Percentiles rank a stretch among this genome's conserved stretches.
phyloP scores from a whole-genome alignment of 2,888 invertebrate genomes.

The Allophyes oxyacanthae region DNA sequence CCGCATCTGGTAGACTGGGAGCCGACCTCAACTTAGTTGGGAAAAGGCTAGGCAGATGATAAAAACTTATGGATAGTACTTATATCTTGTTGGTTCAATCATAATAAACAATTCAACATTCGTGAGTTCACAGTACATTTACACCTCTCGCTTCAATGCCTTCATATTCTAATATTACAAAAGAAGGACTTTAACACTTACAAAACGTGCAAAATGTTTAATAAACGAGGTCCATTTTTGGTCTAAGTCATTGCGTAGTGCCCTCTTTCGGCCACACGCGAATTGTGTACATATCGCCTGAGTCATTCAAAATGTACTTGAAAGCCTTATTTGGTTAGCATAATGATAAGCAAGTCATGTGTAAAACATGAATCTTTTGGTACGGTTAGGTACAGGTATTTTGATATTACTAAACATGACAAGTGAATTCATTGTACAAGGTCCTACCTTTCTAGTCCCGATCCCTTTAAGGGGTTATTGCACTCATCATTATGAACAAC shows the following conservation, averaged over 20 bases:
- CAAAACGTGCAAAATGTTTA: slow-evolving; percentile 60
- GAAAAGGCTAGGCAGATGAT: too few species aligned
- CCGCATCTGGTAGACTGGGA: too few species aligned
- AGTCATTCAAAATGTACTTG: slow-evolving; percentile 38
- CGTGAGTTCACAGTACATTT: not conserved
- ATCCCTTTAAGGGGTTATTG: too few species aligned
- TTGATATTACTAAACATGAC: slow-evolving; percentile 13
- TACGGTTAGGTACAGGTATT: slow-evolving; percentile 14
- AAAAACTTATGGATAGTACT: too few species aligned
- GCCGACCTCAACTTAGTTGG: too few species aligned
- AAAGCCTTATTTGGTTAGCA: slow-evolving; percentile 31
- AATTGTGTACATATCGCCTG: slow-evolving; percentile 29
- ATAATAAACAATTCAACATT: slow-evolving; percentile 1
- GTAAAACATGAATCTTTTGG: slow-evolving; percentile 22
- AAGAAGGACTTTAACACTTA: slow-evolving; percentile 56
- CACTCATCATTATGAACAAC: too few species aligned
- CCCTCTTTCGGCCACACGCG: slow-evolving; percentile 32
- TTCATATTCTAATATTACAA: slow-evolving; percentile 53
- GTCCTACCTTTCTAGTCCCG: too few species aligned
- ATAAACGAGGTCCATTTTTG: slow-evolving; percentile 59
- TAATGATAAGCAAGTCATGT: slow-evolving; percentile 30
- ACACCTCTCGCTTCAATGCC: slow-evolving; percentile 3
- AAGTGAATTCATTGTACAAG: slow-evolving; percentile 14
- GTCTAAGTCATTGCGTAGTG: slow-evolving; percentile 51
- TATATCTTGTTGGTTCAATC: not conserved